A percentile compares a stretch with the other conserved stretches of the same genome.
phyloP scores from a whole-genome alignment of 2,113 vertebrate genomes.

The Bostrychus sinensis region DNA sequence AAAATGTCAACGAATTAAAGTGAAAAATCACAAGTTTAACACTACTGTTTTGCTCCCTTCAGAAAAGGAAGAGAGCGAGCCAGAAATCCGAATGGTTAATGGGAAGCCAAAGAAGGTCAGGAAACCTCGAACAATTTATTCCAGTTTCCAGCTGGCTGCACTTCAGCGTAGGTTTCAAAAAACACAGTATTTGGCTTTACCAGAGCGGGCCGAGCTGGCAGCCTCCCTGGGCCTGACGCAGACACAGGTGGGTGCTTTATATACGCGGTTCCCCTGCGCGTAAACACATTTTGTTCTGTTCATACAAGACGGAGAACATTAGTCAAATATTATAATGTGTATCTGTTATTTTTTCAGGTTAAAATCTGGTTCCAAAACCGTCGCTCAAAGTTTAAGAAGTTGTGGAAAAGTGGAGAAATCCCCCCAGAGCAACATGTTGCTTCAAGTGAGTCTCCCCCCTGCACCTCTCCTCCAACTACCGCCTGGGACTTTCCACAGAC shows the following conservation, averaged over 20 bases:
- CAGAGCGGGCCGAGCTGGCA: conserved; percentile 95
- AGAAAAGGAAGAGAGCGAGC: conserved; percentile 97
- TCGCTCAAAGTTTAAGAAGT: conserved; percentile 95
- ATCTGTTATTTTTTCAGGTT: conserved; percentile 77
- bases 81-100: conserved; percentile 96
- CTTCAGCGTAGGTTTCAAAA: conserved; percentile 96
- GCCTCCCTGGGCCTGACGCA: conserved; percentile 96
- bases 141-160: conserved; percentile 97
- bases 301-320: neutral
- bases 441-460: conserved; percentile 86
- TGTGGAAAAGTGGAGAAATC: conserved; percentile 97
- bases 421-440: conserved; percentile 87
- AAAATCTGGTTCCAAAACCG: conserved; percentile 98
- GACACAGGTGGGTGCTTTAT: conserved; percentile 86
- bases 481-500: conserved; percentile 92
- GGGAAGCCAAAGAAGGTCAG: conserved; percentile 99
- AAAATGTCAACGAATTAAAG: too few species aligned
- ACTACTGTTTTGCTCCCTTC: conserved; percentile 45
- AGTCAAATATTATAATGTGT: conserved; percentile 13
- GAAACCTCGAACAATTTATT: conserved; percentile 98
- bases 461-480: conserved; percentile 83
- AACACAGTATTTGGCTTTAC: conserved; percentile 96
- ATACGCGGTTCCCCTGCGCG: neutral
- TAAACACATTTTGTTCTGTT: neutral
- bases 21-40: neutral